Conservation (phyloP, 2,113 vertebrate genomes). For the Otis tarda region DNA sequence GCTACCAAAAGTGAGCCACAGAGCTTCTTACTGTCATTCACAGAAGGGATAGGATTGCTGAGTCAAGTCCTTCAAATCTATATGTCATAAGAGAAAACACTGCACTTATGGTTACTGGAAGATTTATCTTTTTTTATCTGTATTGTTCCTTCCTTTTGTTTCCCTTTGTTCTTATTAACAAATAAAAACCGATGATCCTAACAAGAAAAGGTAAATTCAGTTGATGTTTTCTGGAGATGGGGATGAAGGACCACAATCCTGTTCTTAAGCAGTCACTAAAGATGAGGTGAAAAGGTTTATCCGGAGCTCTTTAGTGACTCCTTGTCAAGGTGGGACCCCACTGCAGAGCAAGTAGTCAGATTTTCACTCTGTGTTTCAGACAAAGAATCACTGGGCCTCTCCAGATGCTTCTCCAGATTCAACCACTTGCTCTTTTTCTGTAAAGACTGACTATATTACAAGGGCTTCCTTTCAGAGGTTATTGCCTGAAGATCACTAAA, state of each 20-base stretch:
- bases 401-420: background rate
- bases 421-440: background rate
- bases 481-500: background rate
- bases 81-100: background rate
- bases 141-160: background rate
- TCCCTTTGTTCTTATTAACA: background rate
- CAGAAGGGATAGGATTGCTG: background rate
- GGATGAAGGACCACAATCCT: background rate
- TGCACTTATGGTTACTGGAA: background rate
- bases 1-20: background rate
- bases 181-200: background rate
- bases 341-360: background rate
- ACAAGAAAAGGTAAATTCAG: background rate
- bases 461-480: background rate
- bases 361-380: background rate
- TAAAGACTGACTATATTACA: background rate
- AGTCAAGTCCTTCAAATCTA: background rate
- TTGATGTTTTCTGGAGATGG: background rate
- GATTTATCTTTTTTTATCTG: background rate
- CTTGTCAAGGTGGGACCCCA: background rate
- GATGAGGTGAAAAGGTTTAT: background rate
- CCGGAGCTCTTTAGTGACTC: background rate
- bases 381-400: background rate
- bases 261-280: background rate
- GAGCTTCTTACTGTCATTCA: background rate